Base-by-base conservation (phyloP, 2,797 vertebrate genomes). In the Premnoplex brunnescens region DNA sequence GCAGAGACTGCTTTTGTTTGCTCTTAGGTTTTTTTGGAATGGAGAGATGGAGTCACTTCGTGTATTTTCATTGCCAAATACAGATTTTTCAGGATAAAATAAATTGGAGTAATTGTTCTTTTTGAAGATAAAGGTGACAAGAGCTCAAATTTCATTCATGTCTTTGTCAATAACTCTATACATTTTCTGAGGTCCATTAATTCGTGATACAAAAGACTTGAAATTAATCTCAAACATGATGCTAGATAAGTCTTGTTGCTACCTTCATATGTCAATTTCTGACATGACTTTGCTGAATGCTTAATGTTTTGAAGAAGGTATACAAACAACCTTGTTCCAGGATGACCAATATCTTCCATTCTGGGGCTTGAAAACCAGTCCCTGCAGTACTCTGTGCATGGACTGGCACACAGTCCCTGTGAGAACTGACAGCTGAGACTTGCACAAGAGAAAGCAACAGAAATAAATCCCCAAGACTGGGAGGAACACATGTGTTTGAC, bases 21-120 rank as follows among this genome's bases (percentile, higher is more conserved):
- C 6, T 74, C 24, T 27, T 48, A 21, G 19, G 2, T 2, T 0
- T 30, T 52, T n/a, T 13, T 15, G 3, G 20, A 79, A 49, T 34
- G 16, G 56, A 88, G 51, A 66, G 11, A 73, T 46, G 30, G 54
- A 82, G 23, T 81, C 23, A 60, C 30, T 87, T 84, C 46, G 68
- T 56, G 4, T 12, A 55, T 77, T 63, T 88, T 43, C 41, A 44
- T 82, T 72, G 60, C 21, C 41, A 46, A 85, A 92, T 52, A 34
- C 12, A 55, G 18, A 18, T 56, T 89, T 89, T 83, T 85, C 56
- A 85, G 72, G 64, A 86, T 67, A 67, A 64, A 90, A 88, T n/a
- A 28, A 87, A 83, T 67, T 27, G 6, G 27, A 62, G 9, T 23
- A 74, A 22, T 34, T 54, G 36, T 39, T 88, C 30, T 64, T 66